Evolutionary conservation across 1,140 invertebrate species (phyloP), one percentile per base, ranked within the genome.

Genomic region (Lepidotrigona ventralis): DNA sequence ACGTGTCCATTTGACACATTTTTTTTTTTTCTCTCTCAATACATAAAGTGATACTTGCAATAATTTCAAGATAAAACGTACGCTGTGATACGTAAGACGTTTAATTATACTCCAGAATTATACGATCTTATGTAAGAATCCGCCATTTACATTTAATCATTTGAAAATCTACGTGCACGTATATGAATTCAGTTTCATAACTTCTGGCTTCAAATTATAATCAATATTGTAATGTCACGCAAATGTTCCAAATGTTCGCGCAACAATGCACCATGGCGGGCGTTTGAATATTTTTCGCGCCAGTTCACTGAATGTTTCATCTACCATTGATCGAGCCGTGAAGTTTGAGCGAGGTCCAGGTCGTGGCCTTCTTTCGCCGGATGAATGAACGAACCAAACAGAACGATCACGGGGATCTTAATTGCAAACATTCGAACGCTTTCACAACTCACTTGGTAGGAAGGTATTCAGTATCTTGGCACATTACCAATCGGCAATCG

Each of bases 291-390:
- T 23, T 14, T n/a, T 60, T 14, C 58, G 23, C 58, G 58, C 33
- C 33, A 4, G 23, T 60, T 60, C 23, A n/a, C 58, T 1, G 58
- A 14, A 60, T 23, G 58, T 60, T 17, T 33, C 46, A 26, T 54
- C 70, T 26, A 19, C 51, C 39, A 23, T 9, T 79, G 29, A n/a
- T 17, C n/a, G 29, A 19, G 15, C n/a, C 21, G 26, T 70, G n/a
- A n/a, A 33, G 23, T 75, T 81, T 81, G 79, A 66, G 79, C 54
- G 23, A 81, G 79, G 79, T 81, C 79, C 79, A 75, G 79, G 79
- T 81, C 60, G 39, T 29, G 23, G 60, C 23, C 71, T 54, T 60
- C 71, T 54, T 74, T 66, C 51, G 70, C 54, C 79, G 21, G 23
- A 33, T 74, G 79, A 75, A 81, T 81, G 71, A 75, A 75, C 15